Conservation (phyloP, 2,797 vertebrate species). For the Hephaestus fuliginosus region DNA sequence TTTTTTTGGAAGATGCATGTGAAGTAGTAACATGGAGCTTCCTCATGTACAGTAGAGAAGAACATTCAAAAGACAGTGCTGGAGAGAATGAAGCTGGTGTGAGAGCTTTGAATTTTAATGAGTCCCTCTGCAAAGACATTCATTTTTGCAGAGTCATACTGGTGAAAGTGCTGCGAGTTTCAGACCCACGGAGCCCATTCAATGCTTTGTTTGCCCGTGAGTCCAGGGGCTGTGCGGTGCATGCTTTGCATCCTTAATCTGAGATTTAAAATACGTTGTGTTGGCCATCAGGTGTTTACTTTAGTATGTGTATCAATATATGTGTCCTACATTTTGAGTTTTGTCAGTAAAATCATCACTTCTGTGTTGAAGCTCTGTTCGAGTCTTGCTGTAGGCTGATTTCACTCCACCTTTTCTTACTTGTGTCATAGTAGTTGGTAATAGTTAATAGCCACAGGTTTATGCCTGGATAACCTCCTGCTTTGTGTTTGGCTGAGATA, state of each 20-base stretch:
- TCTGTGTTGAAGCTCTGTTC: neutral
- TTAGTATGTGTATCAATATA: neutral
- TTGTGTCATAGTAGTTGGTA: neutral
- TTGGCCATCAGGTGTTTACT: neutral
- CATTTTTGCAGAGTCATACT: constrained; percentile 74
- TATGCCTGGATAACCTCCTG: neutral
- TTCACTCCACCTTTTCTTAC: neutral
- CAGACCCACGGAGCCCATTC: constrained; percentile 29
- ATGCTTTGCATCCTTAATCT: constrained; percentile 47
- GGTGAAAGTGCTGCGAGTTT: constrained; percentile 47
- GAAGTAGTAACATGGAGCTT: neutral
- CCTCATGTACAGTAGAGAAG: neutral
- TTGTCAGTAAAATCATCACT: neutral
- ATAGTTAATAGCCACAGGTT: neutral
- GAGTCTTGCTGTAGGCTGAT: neutral
- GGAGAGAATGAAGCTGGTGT: constrained; percentile 25
- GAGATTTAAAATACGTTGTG: constrained; percentile 12
- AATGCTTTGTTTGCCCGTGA: constrained; percentile 51
- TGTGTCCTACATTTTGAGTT: neutral
- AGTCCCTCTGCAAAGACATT: constrained; percentile 38
- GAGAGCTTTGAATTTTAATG: constrained; percentile 57
- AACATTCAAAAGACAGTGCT: constrained; percentile 11
- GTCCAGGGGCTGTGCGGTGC: constrained; percentile 22
- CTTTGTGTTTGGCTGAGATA: neutral
- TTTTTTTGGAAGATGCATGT: neutral